Evolutionary conservation across 2,113 vertebrate genomes (phyloP).

Genomic region (Typhlomys cinereus): DNA sequence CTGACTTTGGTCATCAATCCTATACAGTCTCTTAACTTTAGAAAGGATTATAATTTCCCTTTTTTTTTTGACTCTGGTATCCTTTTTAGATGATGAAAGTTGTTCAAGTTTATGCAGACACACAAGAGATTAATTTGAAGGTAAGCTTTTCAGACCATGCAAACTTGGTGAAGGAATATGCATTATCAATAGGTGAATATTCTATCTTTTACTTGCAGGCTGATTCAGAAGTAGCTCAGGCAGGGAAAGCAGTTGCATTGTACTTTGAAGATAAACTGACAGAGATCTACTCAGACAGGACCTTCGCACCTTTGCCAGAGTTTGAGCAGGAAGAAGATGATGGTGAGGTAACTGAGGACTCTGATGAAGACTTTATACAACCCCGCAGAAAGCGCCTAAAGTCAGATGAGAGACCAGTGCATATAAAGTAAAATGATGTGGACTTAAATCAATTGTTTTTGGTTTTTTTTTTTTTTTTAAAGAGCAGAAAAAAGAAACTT

Average conservation of each 20-base stretch:
- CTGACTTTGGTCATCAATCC: constrained; percentile 86
- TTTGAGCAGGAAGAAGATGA: constrained; percentile 91
- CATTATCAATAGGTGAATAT: constrained; percentile 88
- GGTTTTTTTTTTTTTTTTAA: no score
- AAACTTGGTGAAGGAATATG: constrained; percentile 93
- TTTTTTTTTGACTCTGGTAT: constrained; percentile 97
- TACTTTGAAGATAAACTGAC: constrained; percentile 97
- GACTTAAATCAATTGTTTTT: constrained; percentile 84
- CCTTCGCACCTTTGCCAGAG: constrained; percentile 92
- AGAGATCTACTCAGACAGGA: constrained; percentile 95
- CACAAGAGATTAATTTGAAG: constrained; percentile 99
- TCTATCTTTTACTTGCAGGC: constrained; percentile 90
- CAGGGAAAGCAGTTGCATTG: constrained; percentile 94
- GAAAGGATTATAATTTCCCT: constrained; percentile 91
- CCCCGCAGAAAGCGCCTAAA: constrained; percentile 98
- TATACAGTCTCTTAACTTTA: constrained; percentile 87
- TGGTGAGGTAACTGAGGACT: constrained; percentile 94
- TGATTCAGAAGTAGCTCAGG: constrained; percentile 98
- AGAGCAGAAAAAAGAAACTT: constrained; percentile 60
- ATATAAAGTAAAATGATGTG: constrained; percentile 93
- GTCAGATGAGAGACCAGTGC: constrained; percentile 93
- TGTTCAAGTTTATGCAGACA: constrained; percentile 99
- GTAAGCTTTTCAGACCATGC: constrained; percentile 96
- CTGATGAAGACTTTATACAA: constrained; percentile 96
- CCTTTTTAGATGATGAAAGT: constrained; percentile 99